A percentile compares a stretch with the other conserved stretches of the same genome.
Conservation (phyloP, 1,140 invertebrate genomes). For the Tetranychus urticae region DNA sequence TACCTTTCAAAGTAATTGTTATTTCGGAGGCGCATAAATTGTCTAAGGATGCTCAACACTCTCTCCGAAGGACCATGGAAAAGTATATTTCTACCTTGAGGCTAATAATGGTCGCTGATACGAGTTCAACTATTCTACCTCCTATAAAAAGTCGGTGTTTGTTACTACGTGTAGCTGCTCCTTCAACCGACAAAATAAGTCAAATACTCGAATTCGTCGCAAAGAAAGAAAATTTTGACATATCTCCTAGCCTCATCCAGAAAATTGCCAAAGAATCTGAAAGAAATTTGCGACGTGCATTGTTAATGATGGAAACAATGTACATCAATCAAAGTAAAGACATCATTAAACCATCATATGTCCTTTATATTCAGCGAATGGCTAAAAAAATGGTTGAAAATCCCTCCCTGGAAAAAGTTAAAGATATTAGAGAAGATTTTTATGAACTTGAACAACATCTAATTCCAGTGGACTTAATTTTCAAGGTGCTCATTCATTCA, state of each 20-base stretch:
- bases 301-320: conserved; percentile 81
- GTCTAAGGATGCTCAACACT: conserved; percentile 95
- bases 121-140: conserved; percentile 76
- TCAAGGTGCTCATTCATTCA: conserved; percentile 56
- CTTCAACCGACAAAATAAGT: conserved; percentile 37
- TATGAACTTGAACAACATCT: conserved; percentile 85
- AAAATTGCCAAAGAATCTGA: conserved; percentile 54
- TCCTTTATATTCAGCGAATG: not conserved
- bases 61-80: conserved; percentile 91
- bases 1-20: conserved; percentile 46
- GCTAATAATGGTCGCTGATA: conserved; percentile 80
- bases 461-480: conserved; percentile 79
- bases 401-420: not conserved
- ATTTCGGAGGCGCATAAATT: conserved; percentile 83
- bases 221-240: conserved; percentile 55
- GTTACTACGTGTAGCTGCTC: conserved; percentile 65
- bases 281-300: conserved; percentile 71
- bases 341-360: not conserved
- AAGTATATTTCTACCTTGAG: conserved; percentile 90
- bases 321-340: conserved; percentile 33
- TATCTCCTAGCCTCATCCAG: conserved; percentile 50
- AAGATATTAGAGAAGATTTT: conserved; percentile 36
- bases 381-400: not conserved
- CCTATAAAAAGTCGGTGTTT: conserved; percentile 86
- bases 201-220: conserved; percentile 37